Base-by-base conservation (phyloP, 2,113 vertebrate species). In the Zingel zingel region DNA sequence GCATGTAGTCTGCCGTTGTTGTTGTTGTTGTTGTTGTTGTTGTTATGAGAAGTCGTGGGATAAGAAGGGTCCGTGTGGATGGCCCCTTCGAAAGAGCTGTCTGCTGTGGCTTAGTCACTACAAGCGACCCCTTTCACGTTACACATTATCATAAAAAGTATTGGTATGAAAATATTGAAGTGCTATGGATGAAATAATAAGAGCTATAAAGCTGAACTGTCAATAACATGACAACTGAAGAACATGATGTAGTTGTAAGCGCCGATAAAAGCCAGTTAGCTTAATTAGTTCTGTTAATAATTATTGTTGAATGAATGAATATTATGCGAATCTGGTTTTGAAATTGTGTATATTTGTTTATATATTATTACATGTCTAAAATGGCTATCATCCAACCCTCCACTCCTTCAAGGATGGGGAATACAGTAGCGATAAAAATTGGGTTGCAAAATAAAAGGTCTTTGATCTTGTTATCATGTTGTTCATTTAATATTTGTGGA, bases 401-500 rank as follows among this genome's bases (percentile, higher is more conserved):
- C 5, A 33, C 19, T 45, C 36, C 69, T 25, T 61, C 6, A 27
- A 59, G 21, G 12, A 66, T 5, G 13, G 15, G n/a, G 19, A 14
- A 5, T 43, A 68, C 39, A 43, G 39, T 43, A 21, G 4, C 15
- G 15, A 36, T 4, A 23, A 12, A 25, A 36, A 14, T 18, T 9
- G 9, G 67, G 13, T 39, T 18, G 30, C 51, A 39, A 25, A 39
- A 14, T 39, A 50, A 45, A 51, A 18, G n/a, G 14, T 71, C 5
- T 57, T 72, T 81, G 33, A 59, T 62, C 6, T 18, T 43, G 9
- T 39, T 36, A 12, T 64, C 23, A 36, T 66, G 12, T 45, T 59
- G 8, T n/a, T 81, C n/a, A 50, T 62, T 75, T 33, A 43, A 25
- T 62, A 30, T 51, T 63, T 66, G 19, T 68, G 14, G 4, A 71